Percentiles rank a stretch among this genome's conserved stretches.
Evolutionary conservation across 2,797 vertebrate species (phyloP).

Genomic region (Gadopsis marmoratus): DNA sequence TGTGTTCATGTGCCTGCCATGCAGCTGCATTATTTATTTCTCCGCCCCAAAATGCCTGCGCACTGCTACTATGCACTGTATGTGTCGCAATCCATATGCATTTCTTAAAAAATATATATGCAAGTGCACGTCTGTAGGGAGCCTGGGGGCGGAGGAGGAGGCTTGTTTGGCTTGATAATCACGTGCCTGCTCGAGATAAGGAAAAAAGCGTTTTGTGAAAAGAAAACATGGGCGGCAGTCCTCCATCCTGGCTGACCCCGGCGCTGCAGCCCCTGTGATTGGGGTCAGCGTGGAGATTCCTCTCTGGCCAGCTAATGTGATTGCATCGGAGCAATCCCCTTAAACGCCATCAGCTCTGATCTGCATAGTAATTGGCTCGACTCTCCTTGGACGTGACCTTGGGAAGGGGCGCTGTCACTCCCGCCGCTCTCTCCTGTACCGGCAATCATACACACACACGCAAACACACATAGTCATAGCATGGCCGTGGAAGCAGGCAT

Average conservation of each 20-base stretch:
- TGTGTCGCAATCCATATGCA: slow-evolving; percentile 52
- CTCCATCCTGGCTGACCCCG: slow-evolving; percentile 73
- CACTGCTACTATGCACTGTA: slow-evolving; percentile 1
- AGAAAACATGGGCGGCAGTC: slow-evolving; percentile 81
- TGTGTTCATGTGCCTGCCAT: slow-evolving; percentile 16
- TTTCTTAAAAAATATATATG: slow-evolving; percentile 58
- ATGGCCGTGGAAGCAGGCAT: slow-evolving; percentile 26
- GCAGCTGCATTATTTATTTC: slow-evolving; percentile 10
- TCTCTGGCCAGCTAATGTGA: slow-evolving; percentile 97
- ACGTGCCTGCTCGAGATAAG: slow-evolving; percentile 81
- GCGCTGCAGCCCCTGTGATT: slow-evolving; percentile 88
- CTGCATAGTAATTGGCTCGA: slow-evolving; percentile 98
- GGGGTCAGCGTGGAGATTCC: slow-evolving; percentile 92
- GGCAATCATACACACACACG: slow-evolving; percentile 75
- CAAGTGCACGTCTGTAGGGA: slow-evolving; percentile 62
- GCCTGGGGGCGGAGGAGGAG: slow-evolving; percentile 52
- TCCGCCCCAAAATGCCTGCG: slow-evolving; percentile 35
- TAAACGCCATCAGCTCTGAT: slow-evolving; percentile 96
- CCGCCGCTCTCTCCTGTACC: slow-evolving; percentile 86
- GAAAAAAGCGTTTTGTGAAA: slow-evolving; percentile 85
- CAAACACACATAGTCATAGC: slow-evolving; percentile 14
- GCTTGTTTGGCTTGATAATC: slow-evolving; percentile 86
- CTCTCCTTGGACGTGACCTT: slow-evolving; percentile 96
- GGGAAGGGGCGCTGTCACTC: slow-evolving; percentile 93
- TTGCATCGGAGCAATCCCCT: slow-evolving; percentile 98